Conservation (phyloP, 2,888 invertebrate genomes). For the Eremobia ochroleuca region DNA sequence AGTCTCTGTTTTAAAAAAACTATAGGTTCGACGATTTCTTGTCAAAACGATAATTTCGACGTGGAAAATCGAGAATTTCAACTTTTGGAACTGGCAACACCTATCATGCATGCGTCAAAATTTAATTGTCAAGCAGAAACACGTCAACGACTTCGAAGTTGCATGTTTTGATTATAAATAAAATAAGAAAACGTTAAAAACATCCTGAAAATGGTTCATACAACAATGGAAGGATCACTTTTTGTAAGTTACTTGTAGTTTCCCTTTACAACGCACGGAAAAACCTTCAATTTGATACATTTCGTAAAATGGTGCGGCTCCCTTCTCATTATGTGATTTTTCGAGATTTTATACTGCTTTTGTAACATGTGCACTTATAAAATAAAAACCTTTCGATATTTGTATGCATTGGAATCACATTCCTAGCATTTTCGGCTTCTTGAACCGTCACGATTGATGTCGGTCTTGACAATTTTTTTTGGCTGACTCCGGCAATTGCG, state of each 20-base stretch:
- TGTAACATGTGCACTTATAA: no score
- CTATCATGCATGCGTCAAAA: conserved; percentile 35
- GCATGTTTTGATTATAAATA: conserved; percentile 49
- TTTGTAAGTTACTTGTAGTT: conserved; percentile 79
- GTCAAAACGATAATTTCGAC: not conserved
- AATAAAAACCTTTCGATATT: not conserved
- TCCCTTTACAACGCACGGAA: not conserved
- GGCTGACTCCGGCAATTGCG: not conserved
- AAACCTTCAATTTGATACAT: not conserved
- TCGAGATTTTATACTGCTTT: not conserved
- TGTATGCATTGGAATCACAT: not conserved
- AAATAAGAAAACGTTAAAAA: conserved; percentile 24
- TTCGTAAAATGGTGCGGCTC: not conserved
- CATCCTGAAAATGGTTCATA: conserved; percentile 81
- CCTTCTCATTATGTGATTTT: not conserved
- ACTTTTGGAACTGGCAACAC: not conserved
- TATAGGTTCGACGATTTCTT: not conserved
- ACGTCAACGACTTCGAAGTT: conserved; percentile 63
- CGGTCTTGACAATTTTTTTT: no score
- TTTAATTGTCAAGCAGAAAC: conserved; percentile 59
- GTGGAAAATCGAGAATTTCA: not conserved
- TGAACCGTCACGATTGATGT: not conserved
- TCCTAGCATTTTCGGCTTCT: not conserved
- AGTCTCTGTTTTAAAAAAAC: not conserved
- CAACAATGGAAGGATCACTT: conserved; percentile 85